A percentile compares a stretch with the other conserved stretches of the same genome.
phyloP scores from a whole-genome alignment of 2,888 invertebrate genomes.

The Meteorus colon region DNA sequence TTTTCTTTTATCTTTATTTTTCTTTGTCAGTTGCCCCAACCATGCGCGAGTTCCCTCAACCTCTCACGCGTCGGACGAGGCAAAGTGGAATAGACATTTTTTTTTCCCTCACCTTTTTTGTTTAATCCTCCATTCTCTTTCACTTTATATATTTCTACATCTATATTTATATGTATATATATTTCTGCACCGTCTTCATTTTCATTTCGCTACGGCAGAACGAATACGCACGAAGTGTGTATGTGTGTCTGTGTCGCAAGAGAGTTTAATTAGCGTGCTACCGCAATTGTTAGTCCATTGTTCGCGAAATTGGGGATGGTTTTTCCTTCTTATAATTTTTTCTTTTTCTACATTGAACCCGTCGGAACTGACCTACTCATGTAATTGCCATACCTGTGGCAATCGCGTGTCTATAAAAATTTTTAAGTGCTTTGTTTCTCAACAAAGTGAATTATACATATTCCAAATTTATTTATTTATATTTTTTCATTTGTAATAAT shows the following conservation, averaged over 20 bases:
- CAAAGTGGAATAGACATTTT: not conserved
- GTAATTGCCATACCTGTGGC: constrained; percentile 40
- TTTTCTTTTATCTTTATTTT: constrained; percentile 23
- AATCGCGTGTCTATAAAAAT: constrained; percentile 35
- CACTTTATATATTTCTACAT: constrained; percentile 39
- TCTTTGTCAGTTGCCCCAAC: constrained; percentile 38
- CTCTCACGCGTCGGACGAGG: constrained; percentile 32
- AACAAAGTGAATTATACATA: constrained; percentile 6
- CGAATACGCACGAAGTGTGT: constrained; percentile 39
- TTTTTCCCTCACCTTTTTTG: not conserved
- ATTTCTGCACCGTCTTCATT: constrained; percentile 36
- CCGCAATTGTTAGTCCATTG: constrained; percentile 62
- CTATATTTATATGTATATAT: constrained; percentile 19
- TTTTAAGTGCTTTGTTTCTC: constrained; percentile 18
- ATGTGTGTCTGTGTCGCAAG: constrained; percentile 61
- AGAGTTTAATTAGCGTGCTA: constrained; percentile 70
- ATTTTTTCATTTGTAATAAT: not conserved
- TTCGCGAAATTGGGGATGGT: constrained; percentile 53
- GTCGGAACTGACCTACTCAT: constrained; percentile 44
- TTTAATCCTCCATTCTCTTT: constrained; percentile 28
- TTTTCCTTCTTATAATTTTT: constrained; percentile 33
- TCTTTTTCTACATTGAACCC: constrained; percentile 22
- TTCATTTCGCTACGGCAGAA: constrained; percentile 41
- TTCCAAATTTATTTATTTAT: constrained; percentile 1
- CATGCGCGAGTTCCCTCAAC: constrained; percentile 36